Evolutionary conservation across 2,888 invertebrate genomes (phyloP).

Genomic region (Alsophila aescularia): DNA sequence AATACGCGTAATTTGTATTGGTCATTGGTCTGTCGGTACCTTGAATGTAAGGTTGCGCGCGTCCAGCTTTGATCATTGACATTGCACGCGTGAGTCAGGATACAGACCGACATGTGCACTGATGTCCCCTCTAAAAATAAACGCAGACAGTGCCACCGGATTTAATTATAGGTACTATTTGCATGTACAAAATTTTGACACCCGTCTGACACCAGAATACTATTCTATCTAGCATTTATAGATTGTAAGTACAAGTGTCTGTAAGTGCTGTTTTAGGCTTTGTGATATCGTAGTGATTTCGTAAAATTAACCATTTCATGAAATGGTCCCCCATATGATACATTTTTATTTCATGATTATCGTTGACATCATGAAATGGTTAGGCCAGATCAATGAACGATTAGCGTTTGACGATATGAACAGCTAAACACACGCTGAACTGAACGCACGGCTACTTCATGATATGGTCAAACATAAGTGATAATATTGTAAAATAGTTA

Average conservation of each 20-base stretch:
- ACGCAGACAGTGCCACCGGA: conserved; percentile 48
- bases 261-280: conserved; percentile 4
- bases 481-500: too few relatives aligned
- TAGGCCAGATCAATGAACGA: too few relatives aligned
- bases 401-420: too few relatives aligned
- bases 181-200: conserved; percentile 28
- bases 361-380: too few relatives aligned
- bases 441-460: too few relatives aligned
- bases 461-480: too few relatives aligned
- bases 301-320: too few relatives aligned
- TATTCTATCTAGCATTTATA: neutral
- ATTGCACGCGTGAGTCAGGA: conserved; percentile 55
- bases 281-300: neutral
- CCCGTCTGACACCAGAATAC: neutral
- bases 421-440: too few relatives aligned
- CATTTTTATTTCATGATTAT: too few relatives aligned
- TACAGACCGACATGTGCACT: conserved; percentile 51
- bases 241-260: neutral
- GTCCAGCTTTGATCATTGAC: conserved; percentile 49
- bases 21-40: conserved; percentile 4
- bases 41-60: conserved; percentile 20
- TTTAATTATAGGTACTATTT: conserved; percentile 48
- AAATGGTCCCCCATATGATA: too few relatives aligned
- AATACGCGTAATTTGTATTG: neutral
- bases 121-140: conserved; percentile 64